phyloP scores from a whole-genome alignment of 2,888 invertebrate species.

The Eupithecia tripunctaria region DNA sequence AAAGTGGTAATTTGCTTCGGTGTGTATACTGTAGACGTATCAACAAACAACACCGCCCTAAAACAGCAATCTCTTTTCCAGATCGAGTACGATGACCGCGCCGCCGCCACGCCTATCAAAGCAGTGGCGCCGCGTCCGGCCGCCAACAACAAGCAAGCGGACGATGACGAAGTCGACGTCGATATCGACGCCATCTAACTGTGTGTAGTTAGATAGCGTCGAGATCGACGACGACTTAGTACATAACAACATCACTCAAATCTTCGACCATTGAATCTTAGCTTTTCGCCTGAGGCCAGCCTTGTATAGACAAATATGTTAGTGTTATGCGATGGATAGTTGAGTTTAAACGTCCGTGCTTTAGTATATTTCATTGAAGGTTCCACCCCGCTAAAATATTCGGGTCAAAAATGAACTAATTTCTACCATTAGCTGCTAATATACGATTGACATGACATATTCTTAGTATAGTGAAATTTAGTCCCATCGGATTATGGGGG shows the following conservation, averaged over 20 bases:
- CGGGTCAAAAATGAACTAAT: background rate
- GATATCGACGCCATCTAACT: conserved; percentile 96
- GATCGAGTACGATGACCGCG: conserved; percentile 96
- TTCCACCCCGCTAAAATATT: background rate
- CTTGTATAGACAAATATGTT: background rate
- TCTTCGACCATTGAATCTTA: background rate
- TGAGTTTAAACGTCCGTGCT: background rate
- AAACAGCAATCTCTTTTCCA: conserved; percentile 53
- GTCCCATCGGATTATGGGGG: background rate
- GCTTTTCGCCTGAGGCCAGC: background rate
- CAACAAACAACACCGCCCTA: background rate
- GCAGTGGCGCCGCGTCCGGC: conserved; percentile 68
- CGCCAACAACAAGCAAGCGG: conserved; percentile 76
- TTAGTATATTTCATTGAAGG: background rate
- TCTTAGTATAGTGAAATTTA: background rate
- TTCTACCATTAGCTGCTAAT: background rate
- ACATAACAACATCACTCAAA: background rate
- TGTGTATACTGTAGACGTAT: no score
- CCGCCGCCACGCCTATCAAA: conserved; percentile 89
- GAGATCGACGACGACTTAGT: conserved; percentile 89
- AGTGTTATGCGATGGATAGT: background rate
- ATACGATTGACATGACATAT: background rate
- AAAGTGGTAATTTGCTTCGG: no score
- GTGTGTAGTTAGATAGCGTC: no score
- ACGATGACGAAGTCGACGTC: conserved; percentile 92